phyloP scores from a whole-genome alignment of 2,113 vertebrate species.

The Porphyrio hochstetteri region DNA sequence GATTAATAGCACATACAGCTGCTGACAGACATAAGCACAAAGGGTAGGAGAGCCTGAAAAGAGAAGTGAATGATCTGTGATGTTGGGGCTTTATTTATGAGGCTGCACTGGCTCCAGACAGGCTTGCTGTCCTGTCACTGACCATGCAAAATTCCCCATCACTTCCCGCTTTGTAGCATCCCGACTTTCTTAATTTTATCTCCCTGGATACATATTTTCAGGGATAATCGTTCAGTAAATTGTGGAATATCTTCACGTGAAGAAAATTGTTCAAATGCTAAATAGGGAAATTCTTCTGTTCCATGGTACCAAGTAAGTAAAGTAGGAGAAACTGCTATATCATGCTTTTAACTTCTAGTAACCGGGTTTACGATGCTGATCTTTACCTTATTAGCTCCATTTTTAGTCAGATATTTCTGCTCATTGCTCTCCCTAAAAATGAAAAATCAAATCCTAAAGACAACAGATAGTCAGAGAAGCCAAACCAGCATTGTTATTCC shows the following conservation, averaged over 20 bases:
- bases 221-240: neutral
- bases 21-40: neutral
- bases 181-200: neutral
- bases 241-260: neutral
- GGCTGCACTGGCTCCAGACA: neutral
- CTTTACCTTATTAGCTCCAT: neutral
- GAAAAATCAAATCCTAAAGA: neutral
- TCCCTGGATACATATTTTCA: neutral
- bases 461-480: neutral
- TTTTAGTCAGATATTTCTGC: neutral
- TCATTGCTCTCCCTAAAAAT: neutral
- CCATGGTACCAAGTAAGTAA: neutral
- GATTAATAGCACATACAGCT: constrained; percentile 17
- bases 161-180: neutral
- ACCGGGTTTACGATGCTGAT: neutral
- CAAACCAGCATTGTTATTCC: neutral
- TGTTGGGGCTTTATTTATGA: neutral
- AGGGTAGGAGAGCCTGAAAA: neutral
- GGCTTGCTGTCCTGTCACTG: neutral
- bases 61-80: neutral
- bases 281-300: neutral
- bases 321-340: neutral
- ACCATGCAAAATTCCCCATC: neutral
- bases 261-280: neutral
- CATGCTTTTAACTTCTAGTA: neutral